Conservation (phyloP, 2,113 vertebrate species). For the Enhydra lutris region DNA sequence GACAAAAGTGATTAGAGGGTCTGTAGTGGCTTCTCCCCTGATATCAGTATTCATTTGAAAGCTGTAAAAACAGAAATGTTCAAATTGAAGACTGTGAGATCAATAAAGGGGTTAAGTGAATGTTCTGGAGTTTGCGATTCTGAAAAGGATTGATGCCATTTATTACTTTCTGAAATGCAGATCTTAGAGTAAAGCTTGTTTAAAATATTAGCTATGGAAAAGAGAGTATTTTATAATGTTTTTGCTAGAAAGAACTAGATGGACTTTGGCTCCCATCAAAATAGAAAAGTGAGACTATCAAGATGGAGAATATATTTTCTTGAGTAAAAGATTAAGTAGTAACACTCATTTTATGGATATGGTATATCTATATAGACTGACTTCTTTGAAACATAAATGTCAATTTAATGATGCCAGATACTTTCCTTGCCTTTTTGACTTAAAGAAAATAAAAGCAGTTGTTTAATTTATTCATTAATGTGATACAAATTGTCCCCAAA, state of each 20-base stretch:
- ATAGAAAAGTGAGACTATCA: not conserved
- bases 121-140: not conserved
- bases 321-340: not conserved
- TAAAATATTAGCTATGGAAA: not conserved
- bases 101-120: not conserved
- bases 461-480: not conserved
- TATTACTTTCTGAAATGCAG: not conserved
- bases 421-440: not conserved
- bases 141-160: not conserved
- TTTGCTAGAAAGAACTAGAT: not conserved
- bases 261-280: not conserved
- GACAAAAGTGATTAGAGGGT: not conserved
- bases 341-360: not conserved
- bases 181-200: not conserved
- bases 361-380: not conserved
- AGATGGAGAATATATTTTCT: not conserved
- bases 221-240: not conserved
- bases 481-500: not conserved
- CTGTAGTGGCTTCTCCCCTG: not conserved
- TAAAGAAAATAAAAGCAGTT: not conserved
- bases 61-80: not conserved
- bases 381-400: not conserved
- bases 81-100: not conserved
- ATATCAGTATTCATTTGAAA: not conserved
- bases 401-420: not conserved